Evolutionary conservation across 2,888 invertebrate species (phyloP), one percentile per base, ranked within the genome.

Genomic region (Lasioglossum morio): DNA sequence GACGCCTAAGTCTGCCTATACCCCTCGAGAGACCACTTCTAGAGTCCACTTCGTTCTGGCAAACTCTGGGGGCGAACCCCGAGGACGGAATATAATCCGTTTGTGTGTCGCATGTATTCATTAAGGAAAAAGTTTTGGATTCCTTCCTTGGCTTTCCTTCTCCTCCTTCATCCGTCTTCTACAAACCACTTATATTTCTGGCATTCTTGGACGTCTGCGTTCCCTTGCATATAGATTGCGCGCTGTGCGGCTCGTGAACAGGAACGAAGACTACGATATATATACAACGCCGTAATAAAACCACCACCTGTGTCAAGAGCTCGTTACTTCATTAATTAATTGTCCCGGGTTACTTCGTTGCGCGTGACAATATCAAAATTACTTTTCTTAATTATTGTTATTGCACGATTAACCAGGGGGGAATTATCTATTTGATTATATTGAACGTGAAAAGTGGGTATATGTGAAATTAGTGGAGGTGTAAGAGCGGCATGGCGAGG

Each of bases 21-120:
- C 88, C 87, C 83, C 85, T 86, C 82, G 84, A 82, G 79, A 86
- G 88, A 80, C 89, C 87, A 84, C 90, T 91, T 86, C 89, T 91
- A 90, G 86, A 87, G 89, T 89, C 88, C 89, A 91, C 92, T 90
- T 92, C 92, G 91, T 92, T 89, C 85, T 74, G 81, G 57, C 77
- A 77, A 83, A 88, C 85, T 82, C 75, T 57, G n/a, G 34, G 66
- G 70, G 66, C 72, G 79, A 82, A 73, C 73, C 57, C n/a, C 81
- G 60, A 63, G 63, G 63, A 75, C 79, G 78, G 79, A 75, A 78
- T 89, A 83, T 82, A 85, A 87, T 86, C 83, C 83, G 85, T 84
- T 85, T 85, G 82, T 77, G 77, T 57, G 80, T 70, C 84, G 76
- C 78, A 12, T 75, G 81, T 84, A 82, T 89, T 85, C 88, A 77